These are phyloP conservation scores for Ophion obscuratus DNA, from an alignment of 2,888 invertebrate genomes.

Conservation along the genomic window DNA sequence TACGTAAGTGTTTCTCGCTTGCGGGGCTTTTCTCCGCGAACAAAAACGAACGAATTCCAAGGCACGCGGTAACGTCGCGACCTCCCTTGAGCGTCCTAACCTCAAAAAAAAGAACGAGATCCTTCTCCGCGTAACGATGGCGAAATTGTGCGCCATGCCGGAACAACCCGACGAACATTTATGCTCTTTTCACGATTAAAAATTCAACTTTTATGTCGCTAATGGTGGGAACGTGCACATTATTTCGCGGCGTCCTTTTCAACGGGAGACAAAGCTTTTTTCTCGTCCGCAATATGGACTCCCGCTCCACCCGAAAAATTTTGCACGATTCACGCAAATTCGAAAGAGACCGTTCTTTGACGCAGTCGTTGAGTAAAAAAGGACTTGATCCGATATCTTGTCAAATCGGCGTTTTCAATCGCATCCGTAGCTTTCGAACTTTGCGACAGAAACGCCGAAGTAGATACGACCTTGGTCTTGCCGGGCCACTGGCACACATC, in stretches of 20 bases:
- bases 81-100: conserved; percentile 38
- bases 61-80: conserved; percentile 35
- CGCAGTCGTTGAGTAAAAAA: background rate
- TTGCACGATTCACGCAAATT: background rate
- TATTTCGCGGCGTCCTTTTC: background rate
- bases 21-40: background rate
- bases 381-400: background rate
- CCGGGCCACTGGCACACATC: background rate
- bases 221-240: background rate
- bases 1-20: background rate
- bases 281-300: background rate
- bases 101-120: conserved; percentile 31
- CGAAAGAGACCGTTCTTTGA: no score
- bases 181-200: background rate
- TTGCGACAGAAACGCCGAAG: background rate
- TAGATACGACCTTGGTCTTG: background rate
- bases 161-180: background rate
- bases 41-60: conserved; percentile 11
- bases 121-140: conserved; percentile 14
- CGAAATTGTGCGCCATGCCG: background rate
- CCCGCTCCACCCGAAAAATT: background rate
- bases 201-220: background rate
- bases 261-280: background rate
- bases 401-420: background rate
- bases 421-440: background rate